phyloP scores from a whole-genome alignment of 1,140 invertebrate species.

The Heliconius melpomene region DNA sequence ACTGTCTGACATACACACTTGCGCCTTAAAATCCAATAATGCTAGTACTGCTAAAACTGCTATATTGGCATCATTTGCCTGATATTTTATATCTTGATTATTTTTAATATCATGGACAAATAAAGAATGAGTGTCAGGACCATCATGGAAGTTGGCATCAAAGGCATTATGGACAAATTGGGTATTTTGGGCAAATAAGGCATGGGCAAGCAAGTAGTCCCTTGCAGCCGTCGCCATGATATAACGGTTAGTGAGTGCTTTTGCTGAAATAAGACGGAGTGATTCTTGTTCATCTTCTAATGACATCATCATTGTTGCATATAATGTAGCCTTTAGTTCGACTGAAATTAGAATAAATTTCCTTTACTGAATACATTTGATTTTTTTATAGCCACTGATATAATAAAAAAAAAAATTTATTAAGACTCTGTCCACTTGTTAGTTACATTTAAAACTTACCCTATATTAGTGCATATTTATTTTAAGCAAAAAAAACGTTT shows the following conservation, averaged over 20 bases:
- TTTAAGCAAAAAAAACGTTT: too few species aligned
- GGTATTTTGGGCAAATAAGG: neutral
- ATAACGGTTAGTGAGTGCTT: constrained; percentile 22
- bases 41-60: constrained; percentile 44
- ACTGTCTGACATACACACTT: constrained; percentile 56
- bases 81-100: too few species aligned
- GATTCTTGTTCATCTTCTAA: constrained; percentile 61
- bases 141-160: neutral
- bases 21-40: constrained; percentile 57
- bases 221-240: neutral
- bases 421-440: too few species aligned
- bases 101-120: too few species aligned
- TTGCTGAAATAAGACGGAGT: constrained; percentile 41
- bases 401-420: too few species aligned
- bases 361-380: too few species aligned
- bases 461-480: too few species aligned
- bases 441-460: too few species aligned
- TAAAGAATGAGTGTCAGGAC: too few species aligned
- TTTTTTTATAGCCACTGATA: too few species aligned
- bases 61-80: neutral
- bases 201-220: constrained; percentile 2
- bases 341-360: constrained; percentile 48
- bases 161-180: neutral
- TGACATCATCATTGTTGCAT: constrained; percentile 50
- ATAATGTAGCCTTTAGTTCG: constrained; percentile 55